A percentile compares a stretch with the other conserved stretches of the same genome.
Conservation (phyloP, 1,140 invertebrate genomes). For the Calosoma granatense region DNA sequence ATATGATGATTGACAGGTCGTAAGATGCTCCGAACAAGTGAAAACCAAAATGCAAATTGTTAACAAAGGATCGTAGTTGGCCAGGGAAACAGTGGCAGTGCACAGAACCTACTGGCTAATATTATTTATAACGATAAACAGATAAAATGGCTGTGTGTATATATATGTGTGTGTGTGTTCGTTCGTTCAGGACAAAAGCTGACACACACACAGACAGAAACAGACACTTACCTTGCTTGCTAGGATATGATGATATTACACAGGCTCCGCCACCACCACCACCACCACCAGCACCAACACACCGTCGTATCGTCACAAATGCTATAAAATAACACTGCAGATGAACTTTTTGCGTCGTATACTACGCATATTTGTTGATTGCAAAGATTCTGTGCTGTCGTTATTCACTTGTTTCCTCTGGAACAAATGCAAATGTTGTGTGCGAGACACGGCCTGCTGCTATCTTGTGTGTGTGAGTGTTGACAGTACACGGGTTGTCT, state of each 20-base stretch:
- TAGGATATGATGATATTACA: no score
- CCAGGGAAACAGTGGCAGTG: not conserved
- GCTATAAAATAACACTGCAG: conserved; percentile 11
- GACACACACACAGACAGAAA: no score
- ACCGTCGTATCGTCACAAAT: no score
- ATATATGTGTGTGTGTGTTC: not conserved
- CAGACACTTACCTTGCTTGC: not conserved
- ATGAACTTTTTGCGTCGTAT: conserved; percentile 1
- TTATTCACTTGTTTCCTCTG: no score
- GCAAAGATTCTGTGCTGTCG: no score
- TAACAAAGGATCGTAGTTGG: not conserved
- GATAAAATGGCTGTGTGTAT: not conserved
- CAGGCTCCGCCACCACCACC: no score
- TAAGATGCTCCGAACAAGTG: not conserved
- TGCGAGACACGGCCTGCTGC: not conserved
- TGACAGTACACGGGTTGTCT: conserved; percentile 10
- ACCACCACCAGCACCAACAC: not conserved
- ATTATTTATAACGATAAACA: conserved; percentile 7
- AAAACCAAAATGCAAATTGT: not conserved
- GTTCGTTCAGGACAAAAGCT: not conserved
- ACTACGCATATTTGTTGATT: conserved; percentile 9
- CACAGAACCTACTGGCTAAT: not conserved
- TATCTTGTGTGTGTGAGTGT: conserved; percentile 1
- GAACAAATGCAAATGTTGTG: no score
- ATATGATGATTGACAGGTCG: not conserved